Evolutionary conservation across 2,113 vertebrate species (phyloP).

Genomic region (Petromus typicus): DNA sequence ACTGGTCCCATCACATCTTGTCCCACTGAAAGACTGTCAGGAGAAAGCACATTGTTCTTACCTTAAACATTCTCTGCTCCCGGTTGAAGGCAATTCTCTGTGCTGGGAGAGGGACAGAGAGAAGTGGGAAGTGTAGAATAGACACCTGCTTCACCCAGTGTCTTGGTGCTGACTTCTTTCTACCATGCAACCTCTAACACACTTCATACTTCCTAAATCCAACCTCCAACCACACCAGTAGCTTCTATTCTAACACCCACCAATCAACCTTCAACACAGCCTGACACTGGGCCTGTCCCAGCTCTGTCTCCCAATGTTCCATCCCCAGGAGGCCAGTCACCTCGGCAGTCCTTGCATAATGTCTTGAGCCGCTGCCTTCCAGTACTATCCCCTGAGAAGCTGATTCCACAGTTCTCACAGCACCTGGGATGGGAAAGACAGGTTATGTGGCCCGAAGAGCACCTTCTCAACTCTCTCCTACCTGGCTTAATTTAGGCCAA

Average conservation of each 20-base stretch:
- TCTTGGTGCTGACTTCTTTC: not conserved
- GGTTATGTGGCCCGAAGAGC: not conserved
- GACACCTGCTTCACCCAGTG: not conserved
- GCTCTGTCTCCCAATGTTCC: not conserved
- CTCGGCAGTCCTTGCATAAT: slow-evolving; percentile 84
- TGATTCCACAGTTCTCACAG: slow-evolving; percentile 83
- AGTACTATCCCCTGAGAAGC: slow-evolving; percentile 77
- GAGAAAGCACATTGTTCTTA: slow-evolving; percentile 45
- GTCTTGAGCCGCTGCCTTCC: slow-evolving; percentile 78
- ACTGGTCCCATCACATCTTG: not conserved
- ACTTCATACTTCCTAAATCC: not conserved
- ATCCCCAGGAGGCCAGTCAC: slow-evolving; percentile 46
- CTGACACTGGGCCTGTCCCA: not conserved
- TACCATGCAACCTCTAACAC: not conserved
- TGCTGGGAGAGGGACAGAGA: slow-evolving; percentile 50
- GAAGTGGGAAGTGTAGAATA: not conserved
- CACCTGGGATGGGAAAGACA: slow-evolving; percentile 55
- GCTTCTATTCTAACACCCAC: not conserved
- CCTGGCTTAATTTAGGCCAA: slow-evolving; percentile 37
- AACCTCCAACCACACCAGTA: not conserved
- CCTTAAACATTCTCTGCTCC: slow-evolving; percentile 84
- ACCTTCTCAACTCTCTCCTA: not conserved
- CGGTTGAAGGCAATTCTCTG: slow-evolving; percentile 84
- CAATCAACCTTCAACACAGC: not conserved
- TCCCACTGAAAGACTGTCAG: not conserved